These are phyloP conservation scores for Halictus quadricinctus DNA, from an alignment of 2,888 invertebrate species.

Conservation along the genomic window DNA sequence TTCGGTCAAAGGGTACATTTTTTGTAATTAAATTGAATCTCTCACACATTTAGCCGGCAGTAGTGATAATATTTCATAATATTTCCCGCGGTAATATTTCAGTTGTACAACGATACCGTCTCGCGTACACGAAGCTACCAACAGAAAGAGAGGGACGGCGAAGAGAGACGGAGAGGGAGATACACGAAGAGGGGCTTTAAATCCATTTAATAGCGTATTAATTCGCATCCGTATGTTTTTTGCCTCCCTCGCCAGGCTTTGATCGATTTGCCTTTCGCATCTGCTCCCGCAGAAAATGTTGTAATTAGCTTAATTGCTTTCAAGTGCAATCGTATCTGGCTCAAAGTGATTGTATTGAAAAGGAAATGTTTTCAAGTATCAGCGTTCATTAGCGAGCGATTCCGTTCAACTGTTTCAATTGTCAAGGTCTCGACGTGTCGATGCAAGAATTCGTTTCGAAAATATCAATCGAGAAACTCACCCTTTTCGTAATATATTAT, in stretches of 20 bases:
- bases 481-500: not conserved
- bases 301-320: constrained; percentile 23
- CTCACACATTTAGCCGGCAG: no score
- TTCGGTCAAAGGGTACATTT: no score
- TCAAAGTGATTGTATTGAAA: constrained; percentile 12
- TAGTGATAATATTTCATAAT: no score
- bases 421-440: not conserved
- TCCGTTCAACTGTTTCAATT: not conserved
- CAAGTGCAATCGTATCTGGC: constrained; percentile 1
- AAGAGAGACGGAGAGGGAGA: not conserved
- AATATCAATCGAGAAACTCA: not conserved
- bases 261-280: constrained; percentile 10
- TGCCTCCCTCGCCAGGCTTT: not conserved
- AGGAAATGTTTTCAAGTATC: constrained; percentile 9
- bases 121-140: not conserved
- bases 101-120: not conserved
- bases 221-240: not conserved
- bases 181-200: not conserved
- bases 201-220: constrained; percentile 9
- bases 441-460: not conserved
- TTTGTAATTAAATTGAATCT: no score
- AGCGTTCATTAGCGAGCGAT: not conserved
- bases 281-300: constrained; percentile 6
- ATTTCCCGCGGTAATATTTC: no score
- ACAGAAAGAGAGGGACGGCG: not conserved